Percentiles rank a stretch among this genome's conserved stretches.
phyloP scores from a whole-genome alignment of 2,797 vertebrate species.

The Agapornis canus region DNA sequence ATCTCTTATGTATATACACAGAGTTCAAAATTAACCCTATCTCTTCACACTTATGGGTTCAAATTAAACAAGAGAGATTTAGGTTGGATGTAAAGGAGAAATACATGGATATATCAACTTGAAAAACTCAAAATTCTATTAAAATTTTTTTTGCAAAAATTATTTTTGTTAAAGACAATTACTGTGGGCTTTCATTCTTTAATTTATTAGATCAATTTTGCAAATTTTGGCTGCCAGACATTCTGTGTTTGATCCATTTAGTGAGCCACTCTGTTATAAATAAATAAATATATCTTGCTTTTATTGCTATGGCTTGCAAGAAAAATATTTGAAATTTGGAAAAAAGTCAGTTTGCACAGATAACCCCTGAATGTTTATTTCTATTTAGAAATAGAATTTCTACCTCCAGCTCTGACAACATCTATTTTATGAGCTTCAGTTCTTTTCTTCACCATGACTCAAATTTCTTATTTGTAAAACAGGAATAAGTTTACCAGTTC shows the following conservation, averaged over 20 bases:
- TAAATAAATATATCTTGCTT: not conserved
- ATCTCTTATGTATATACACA: fast-evolving
- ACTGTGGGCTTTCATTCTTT: not conserved
- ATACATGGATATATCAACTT: not conserved
- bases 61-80: not conserved
- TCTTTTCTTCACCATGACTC: not conserved
- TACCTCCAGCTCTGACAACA: not conserved
- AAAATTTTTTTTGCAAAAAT: not conserved
- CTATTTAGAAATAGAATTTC: not conserved
- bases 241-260: not conserved
- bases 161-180: not conserved
- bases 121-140: not conserved
- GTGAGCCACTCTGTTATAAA: not conserved
- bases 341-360: not conserved
- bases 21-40: not conserved
- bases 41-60: not conserved
- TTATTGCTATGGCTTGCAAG: not conserved
- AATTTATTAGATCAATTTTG: not conserved
- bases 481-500: not conserved
- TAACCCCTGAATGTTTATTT: not conserved
- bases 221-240: fast-evolving
- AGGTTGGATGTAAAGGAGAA: not conserved
- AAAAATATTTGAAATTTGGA: not conserved
- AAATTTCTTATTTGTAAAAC: conserved; percentile 42
- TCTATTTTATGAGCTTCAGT: not conserved